Conservation (phyloP, 2,888 invertebrate species). For the Napeogenes inachia region DNA sequence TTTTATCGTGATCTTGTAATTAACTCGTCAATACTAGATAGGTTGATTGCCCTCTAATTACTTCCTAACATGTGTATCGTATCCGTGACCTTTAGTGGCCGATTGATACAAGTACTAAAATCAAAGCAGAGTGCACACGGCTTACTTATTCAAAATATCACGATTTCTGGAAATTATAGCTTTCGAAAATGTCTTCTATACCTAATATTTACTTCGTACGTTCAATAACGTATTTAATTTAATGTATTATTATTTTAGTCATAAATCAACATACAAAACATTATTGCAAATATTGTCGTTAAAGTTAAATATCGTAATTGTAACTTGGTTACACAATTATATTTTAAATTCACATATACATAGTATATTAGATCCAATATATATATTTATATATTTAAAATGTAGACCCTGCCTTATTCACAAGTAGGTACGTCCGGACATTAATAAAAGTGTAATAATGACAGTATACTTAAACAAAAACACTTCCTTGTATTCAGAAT, state of each 20-base stretch:
- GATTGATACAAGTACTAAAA: conserved; percentile 8
- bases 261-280: background rate
- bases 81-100: conserved; percentile 49
- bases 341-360: too few relatives aligned
- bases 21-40: conserved; percentile 54
- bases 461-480: background rate
- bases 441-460: background rate
- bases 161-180: too few relatives aligned
- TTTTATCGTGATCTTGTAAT: conserved; percentile 43
- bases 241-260: background rate
- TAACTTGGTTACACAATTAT: too few relatives aligned
- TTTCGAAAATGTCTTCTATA: too few relatives aligned
- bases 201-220: too few relatives aligned
- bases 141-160: background rate
- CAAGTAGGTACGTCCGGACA: background rate
- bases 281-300: too few relatives aligned
- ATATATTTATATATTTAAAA: background rate
- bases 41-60: conserved; percentile 68
- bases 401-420: conserved; percentile 2
- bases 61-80: conserved; percentile 57
- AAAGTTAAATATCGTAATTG: too few relatives aligned
- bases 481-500: conserved; percentile 2
- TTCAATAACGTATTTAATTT: background rate
- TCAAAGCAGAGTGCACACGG: background rate
- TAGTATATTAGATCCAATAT: too few relatives aligned